Percentiles rank a stretch among this genome's conserved stretches.
Evolutionary conservation across 2,113 vertebrate genomes (phyloP).

Genomic region (Myiagra hebetior): DNA sequence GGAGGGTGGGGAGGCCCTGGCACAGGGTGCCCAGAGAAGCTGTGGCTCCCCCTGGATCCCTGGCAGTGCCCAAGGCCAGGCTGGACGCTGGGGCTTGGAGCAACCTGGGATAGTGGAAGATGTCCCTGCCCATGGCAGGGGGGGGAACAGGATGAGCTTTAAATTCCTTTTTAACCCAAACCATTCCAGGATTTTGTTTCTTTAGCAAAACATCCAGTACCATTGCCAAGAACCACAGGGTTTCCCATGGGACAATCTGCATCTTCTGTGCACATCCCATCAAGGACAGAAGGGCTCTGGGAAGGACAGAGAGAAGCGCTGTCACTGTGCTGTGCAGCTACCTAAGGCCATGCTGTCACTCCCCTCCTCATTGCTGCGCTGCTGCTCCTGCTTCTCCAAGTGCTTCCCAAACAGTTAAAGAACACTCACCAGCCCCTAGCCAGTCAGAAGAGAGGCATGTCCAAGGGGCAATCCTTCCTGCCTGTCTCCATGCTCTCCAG

Average conservation of each 20-base stretch:
- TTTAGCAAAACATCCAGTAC: conserved; percentile 32
- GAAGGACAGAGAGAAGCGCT: not conserved
- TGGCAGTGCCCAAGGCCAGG: not conserved
- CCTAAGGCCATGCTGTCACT: not conserved
- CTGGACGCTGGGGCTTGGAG: not conserved
- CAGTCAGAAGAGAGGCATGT: not conserved
- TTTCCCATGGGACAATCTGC: conserved; percentile 65
- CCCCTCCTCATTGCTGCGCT: rapidly evolving
- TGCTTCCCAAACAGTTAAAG: rapidly evolving
- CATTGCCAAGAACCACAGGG: conserved; percentile 67
- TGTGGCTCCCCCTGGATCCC: not conserved
- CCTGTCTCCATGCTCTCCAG: not conserved
- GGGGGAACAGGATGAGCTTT: not conserved
- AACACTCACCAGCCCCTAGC: not conserved
- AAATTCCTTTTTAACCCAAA: not conserved
- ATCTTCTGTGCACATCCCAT: conserved; percentile 59
- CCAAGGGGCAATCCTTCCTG: not conserved
- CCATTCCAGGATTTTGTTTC: not conserved
- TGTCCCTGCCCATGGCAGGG: not conserved
- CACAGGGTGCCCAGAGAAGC: not conserved
- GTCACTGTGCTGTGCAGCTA: rapidly evolving
- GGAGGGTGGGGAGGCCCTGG: rapidly evolving
- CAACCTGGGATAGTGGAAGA: rapidly evolving
- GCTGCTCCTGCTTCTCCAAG: not conserved
- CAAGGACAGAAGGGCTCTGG: conserved; percentile 67